Evolutionary conservation across 2,888 invertebrate genomes (phyloP), one percentile per base, ranked within the genome.

Genomic region (Chaitophorus viminalis): DNA sequence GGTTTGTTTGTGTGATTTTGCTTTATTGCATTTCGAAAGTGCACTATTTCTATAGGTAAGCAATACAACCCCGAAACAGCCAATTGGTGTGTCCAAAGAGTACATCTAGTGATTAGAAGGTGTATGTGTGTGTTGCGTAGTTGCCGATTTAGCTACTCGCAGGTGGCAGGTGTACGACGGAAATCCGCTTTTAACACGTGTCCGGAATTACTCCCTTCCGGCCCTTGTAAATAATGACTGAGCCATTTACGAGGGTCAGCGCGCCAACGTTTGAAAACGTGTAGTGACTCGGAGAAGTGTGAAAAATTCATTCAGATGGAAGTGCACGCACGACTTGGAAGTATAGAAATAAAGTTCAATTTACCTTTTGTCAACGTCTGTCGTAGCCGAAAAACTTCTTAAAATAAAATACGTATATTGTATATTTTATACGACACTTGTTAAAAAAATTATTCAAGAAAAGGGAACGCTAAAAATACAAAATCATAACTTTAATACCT

Each of bases 131-230:
- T 54, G 29, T 39, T 72, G 6, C 60, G 83, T 36, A 75, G 74
- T 81, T 60, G 25, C 83, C 36, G 60, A 83, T 39, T 39, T 39
- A 65, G 84, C 76, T 39, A 25, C 65, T 75, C 39, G 65, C 76
- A 68, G 84, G 76, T 84, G 84, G 65, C 76, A 68, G 84, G 76
- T 84, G 84, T 68, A 46, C 65, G 65, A 84, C 84, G 84, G 84
- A 76, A 65, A 84, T 84, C 75, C 76, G 84, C 77, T 85, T 85
- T 85, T 85, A 85, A 68, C 85, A 85, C 85, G 85, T 77, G 77
- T 77, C 77, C 85, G 85, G 85, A 33, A 68, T 85, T 77, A 68
- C 74, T 9, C 52, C 77, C 46, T 77, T 77, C 83, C 83, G 75
- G 83, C 65, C 65, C 54, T 84, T 84, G 83, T 84, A 75, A 84